Base-by-base conservation (phyloP, 2,888 invertebrate species). In the Eumerus sabulonum region DNA sequence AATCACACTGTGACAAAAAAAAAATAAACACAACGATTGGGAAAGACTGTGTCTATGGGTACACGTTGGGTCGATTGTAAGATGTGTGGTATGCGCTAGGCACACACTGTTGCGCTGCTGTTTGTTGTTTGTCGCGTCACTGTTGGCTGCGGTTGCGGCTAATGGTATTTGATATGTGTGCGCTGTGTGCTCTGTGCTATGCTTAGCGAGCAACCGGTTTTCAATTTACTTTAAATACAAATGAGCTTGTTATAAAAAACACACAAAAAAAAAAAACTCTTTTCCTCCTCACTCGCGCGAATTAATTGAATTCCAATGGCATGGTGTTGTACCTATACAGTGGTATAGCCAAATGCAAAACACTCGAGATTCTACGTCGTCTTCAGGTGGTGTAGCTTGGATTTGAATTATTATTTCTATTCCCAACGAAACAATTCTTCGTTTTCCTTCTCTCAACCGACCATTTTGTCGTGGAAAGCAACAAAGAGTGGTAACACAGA, bases 191-290 rank as follows among this genome's bases (percentile, higher is more conserved):
- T 60, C 53, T 57, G 68, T 68, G 74, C 68, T 79, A 63, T 74
- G 79, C 74, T 79, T 74, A 79, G 79, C 74, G 74, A 79, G 79
- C 79, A 79, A 79, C 79, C 79, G 74, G 79, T 79, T 79, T 79
- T 74, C 40, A 47, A 77, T 54, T 68, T 79, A 42, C 56, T 70
- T 60, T 74, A 74, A 79, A 79, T 68, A 74, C 63, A 74, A 79
- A 74, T 60, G 63, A 68, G 59, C 50, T 36, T 79, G 73, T 66
- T n/a, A 45, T 70, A 48, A 64, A 50, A 27, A 27, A 27, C 27
- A 27, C 27, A 27, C 2, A 27, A 27, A 2, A 27, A 27, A 27
- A 27, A 2, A 27, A 27, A 27, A 27, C 27, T 2, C 27, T 63
- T 50, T 53, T 54, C 9, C 35, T 14, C 27, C 3, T 27, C 27